Conservation (phyloP, 2,888 invertebrate genomes). For the Chironomus tentans region DNA sequence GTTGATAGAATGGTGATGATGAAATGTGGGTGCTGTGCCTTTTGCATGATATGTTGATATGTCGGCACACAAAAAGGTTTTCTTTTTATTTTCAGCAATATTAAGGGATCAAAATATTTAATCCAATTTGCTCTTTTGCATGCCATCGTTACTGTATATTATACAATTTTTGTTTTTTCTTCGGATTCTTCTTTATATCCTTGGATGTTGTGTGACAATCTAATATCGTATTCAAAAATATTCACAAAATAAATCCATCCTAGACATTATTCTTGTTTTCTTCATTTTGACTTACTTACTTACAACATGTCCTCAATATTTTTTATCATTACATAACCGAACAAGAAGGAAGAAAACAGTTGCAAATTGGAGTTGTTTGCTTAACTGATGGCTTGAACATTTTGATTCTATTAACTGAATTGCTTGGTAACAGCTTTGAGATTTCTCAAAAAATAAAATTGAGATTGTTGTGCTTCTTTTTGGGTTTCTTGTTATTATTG, state of each 20-base stretch:
- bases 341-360: too few species aligned
- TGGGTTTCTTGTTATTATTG: too few species aligned
- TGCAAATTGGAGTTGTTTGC: too few species aligned
- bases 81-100: neutral
- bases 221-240: neutral
- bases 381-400: too few species aligned
- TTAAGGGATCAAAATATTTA: neutral
- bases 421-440: too few species aligned
- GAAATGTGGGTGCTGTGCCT: neutral
- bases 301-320: too few species aligned
- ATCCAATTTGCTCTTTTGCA: neutral
- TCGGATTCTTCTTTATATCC: neutral
- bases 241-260: neutral
- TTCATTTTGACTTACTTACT: too few species aligned
- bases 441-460: too few species aligned
- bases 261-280: too few species aligned
- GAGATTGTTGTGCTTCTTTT: too few species aligned
- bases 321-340: too few species aligned
- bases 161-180: neutral
- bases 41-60: neutral
- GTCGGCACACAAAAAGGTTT: neutral
- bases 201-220: neutral
- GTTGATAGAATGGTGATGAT: neutral
- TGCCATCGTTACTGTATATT: neutral
- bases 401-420: too few species aligned